Percentiles rank a stretch among this genome's conserved stretches.
phyloP scores from a whole-genome alignment of 2,888 invertebrate genomes.

The Gerris lacustris region DNA sequence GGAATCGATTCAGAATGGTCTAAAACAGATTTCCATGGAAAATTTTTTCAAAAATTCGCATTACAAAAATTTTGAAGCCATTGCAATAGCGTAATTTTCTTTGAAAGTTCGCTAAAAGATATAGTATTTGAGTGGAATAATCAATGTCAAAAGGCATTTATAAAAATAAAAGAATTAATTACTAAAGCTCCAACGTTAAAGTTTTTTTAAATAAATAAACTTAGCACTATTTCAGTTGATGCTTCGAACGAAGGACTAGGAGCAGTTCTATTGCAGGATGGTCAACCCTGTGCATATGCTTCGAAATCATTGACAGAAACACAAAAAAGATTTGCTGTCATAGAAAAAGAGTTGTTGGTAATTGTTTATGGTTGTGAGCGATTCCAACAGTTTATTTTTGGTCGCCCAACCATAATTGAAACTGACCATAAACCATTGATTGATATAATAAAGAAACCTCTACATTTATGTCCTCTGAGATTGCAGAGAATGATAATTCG shows the following conservation, averaged over 20 bases:
- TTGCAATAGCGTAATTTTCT: too few relatives aligned
- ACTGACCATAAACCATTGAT: neutral
- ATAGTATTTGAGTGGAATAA: slow-evolving; percentile 8
- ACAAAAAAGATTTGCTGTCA: neutral
- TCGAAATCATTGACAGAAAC: neutral
- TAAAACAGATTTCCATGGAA: too few relatives aligned
- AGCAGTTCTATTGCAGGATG: neutral
- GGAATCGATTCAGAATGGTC: too few relatives aligned
- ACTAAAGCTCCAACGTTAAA: slow-evolving; percentile 8
- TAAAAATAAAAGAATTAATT: slow-evolving; percentile 13
- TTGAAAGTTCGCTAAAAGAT: too few relatives aligned
- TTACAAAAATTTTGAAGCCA: too few relatives aligned
- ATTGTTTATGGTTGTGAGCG: neutral
- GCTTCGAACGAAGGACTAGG: slow-evolving; percentile 11
- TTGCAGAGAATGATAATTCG: neutral
- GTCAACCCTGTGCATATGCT: neutral
- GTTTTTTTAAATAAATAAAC: slow-evolving; percentile 8
- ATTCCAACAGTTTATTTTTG: neutral
- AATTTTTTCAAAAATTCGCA: too few relatives aligned
- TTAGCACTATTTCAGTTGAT: slow-evolving; percentile 6
- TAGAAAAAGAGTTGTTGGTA: neutral
- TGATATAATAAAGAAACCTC: neutral
- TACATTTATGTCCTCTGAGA: neutral
- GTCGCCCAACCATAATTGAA: neutral
- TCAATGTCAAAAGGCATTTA: neutral